Evolutionary conservation across 1,140 invertebrate genomes (phyloP).

Genomic region (Arctopsyche grandis): DNA sequence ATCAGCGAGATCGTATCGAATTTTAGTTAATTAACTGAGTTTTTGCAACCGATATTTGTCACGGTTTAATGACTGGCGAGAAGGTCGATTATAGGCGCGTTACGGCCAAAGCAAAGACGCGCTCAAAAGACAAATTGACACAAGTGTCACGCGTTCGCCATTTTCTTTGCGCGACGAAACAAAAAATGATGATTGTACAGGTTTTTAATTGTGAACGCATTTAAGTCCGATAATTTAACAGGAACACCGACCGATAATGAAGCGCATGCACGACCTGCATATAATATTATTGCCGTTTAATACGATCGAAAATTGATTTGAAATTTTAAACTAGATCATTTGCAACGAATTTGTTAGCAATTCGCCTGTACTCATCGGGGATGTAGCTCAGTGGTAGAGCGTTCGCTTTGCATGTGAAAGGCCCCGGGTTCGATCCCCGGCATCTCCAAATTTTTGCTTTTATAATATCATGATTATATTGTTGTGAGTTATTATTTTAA

Average conservation of each 20-base stretch:
- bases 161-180: neutral
- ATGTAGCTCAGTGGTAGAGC: slow-evolving; percentile 83
- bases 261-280: too few species aligned
- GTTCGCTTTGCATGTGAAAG: slow-evolving; percentile 94
- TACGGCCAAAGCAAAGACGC: neutral
- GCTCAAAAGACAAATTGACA: neutral
- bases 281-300: too few species aligned
- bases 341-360: neutral
- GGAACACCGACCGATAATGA: too few species aligned
- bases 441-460: slow-evolving; percentile 68
- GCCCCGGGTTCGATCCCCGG: slow-evolving; percentile 89
- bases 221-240: too few species aligned
- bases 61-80: too few species aligned
- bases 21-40: too few species aligned
- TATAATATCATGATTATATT: neutral
- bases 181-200: neutral
- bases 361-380: slow-evolving; percentile 56
- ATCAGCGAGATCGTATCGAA: too few species aligned
- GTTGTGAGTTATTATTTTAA: too few species aligned
- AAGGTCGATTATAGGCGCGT: neutral
- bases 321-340: too few species aligned
- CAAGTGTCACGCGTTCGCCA: neutral
- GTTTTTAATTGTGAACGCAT: neutral
- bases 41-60: too few species aligned
- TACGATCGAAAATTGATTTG: too few species aligned